These are phyloP conservation scores for Ardeotis arabs DNA, from an alignment of 2,113 vertebrate species.

Conservation along the genomic window DNA sequence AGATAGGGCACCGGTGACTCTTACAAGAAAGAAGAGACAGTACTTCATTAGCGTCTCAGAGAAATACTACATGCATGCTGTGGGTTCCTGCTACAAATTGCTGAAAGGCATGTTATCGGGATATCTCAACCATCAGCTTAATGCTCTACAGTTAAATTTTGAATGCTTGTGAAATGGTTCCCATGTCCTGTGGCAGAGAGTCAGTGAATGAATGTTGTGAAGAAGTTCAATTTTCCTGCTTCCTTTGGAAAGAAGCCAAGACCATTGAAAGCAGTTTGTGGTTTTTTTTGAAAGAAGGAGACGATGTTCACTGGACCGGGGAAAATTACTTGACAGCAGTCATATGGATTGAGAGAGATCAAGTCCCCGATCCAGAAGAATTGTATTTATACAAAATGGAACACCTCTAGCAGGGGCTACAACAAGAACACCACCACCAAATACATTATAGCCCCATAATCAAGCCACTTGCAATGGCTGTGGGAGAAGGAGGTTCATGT, in stretches of 20 bases:
- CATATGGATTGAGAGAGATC: neutral
- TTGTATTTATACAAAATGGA: neutral
- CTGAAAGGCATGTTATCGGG: neutral
- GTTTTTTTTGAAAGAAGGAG: neutral
- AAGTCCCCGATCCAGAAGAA: neutral
- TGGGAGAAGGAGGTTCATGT: neutral
- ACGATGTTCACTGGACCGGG: neutral
- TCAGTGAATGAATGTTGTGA: neutral
- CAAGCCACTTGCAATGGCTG: neutral
- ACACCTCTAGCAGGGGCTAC: neutral
- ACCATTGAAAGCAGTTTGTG: neutral
- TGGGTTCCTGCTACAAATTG: neutral
- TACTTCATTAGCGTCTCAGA: neutral
- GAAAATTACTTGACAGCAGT: neutral
- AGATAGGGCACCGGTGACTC: neutral
- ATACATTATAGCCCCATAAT: neutral
- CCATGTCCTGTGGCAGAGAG: neutral
- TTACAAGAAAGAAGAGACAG: neutral
- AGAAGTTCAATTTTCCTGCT: neutral
- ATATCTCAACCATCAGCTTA: neutral
- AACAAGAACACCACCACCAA: neutral
- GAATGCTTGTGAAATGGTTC: neutral
- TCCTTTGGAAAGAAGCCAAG: constrained; percentile 24
- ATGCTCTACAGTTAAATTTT: neutral
- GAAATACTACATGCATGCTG: neutral